Evolutionary conservation across 2,113 vertebrate species (phyloP).

Genomic region (Psilopsiagon aymara): DNA sequence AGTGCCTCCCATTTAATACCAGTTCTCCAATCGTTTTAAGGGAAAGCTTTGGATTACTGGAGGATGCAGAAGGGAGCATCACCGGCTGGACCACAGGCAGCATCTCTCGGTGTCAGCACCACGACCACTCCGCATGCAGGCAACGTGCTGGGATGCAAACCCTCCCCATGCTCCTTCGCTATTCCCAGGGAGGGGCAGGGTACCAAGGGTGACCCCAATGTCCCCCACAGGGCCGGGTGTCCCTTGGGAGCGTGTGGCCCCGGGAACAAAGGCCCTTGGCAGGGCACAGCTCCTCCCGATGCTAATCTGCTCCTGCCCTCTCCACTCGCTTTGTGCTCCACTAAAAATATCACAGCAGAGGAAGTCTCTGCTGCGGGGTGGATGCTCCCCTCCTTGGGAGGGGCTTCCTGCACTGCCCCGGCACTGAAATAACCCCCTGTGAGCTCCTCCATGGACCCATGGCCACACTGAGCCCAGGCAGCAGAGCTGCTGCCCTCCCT

Average conservation of each 20-base stretch:
- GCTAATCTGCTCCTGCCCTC: conserved; percentile 53
- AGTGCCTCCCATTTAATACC: background rate
- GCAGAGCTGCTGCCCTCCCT: background rate
- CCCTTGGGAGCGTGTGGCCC: background rate
- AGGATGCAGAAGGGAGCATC: background rate
- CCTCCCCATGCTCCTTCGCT: rapidly evolving
- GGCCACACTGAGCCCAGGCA: rapidly evolving
- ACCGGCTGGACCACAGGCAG: background rate
- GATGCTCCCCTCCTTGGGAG: conserved; percentile 65
- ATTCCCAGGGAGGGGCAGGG: background rate
- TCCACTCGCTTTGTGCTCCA: conserved; percentile 60
- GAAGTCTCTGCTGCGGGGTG: conserved; percentile 54
- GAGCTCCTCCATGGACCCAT: background rate
- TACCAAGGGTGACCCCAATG: background rate
- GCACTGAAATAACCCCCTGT: conserved; percentile 17
- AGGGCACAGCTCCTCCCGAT: conserved; percentile 11
- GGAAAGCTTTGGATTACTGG: background rate
- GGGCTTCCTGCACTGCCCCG: conserved; percentile 59
- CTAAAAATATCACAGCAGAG: conserved; percentile 54
- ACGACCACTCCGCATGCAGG: rapidly evolving
- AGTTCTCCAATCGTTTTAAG: background rate
- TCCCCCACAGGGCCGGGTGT: rapidly evolving
- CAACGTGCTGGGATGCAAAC: background rate
- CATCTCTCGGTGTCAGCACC: background rate
- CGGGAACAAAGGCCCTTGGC: conserved; percentile 34